These are phyloP conservation scores for Parauchenoglanis ngamensis DNA, from an alignment of 2,797 vertebrate species.

Conservation along the genomic window DNA sequence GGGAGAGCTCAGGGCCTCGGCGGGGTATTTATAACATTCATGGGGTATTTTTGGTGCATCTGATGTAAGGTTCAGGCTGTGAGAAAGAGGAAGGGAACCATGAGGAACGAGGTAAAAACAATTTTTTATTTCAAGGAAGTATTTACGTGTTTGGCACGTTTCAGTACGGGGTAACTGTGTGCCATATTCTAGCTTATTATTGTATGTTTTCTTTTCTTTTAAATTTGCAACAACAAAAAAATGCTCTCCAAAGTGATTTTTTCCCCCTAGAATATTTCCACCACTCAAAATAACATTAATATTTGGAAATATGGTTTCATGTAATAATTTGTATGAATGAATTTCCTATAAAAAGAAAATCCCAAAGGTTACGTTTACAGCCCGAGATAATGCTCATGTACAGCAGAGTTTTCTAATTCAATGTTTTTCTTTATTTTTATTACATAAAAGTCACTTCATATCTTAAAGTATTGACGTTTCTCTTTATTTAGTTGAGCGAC, in stretches of 20 bases:
- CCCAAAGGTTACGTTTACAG: no score
- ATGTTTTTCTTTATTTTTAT: no score
- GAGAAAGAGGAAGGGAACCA: slow-evolving; percentile 29
- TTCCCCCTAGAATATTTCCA: no score
- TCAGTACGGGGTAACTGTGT: not conserved
- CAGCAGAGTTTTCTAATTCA: no score
- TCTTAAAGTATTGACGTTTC: no score
- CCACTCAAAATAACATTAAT: no score
- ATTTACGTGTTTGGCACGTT: not conserved
- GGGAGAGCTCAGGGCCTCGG: slow-evolving; percentile 64
- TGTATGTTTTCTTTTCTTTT: not conserved
- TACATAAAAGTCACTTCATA: no score
- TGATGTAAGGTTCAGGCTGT: slow-evolving; percentile 32
- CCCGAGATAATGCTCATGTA: no score
- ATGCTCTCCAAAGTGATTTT: not conserved
- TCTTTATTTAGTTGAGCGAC: no score
- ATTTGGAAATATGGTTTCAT: no score
- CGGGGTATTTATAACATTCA: slow-evolving; percentile 67
- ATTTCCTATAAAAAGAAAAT: no score
- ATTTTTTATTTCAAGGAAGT: not conserved
- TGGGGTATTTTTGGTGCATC: slow-evolving; percentile 58
- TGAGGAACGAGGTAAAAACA: not conserved
- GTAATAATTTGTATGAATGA: no score
- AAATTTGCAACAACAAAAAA: not conserved
- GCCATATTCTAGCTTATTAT: not conserved